Percentiles rank a stretch among this genome's conserved stretches.
These are phyloP conservation scores for Parelbella ahira DNA, from an alignment of 2,888 invertebrate species.

Conservation along the genomic window DNA sequence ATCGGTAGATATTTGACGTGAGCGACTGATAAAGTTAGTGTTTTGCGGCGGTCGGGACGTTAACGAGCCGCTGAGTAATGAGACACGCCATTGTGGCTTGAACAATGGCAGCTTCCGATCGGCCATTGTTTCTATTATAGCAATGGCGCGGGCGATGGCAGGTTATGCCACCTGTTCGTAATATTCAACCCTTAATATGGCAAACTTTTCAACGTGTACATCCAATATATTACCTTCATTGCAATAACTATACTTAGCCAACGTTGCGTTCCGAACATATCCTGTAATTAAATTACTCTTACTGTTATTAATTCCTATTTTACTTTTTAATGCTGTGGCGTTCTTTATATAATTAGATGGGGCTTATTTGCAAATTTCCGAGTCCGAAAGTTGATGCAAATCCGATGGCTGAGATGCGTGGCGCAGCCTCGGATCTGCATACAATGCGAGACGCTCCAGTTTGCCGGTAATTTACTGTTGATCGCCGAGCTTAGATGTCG, in stretches of 20 bases:
- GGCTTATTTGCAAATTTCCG: slow-evolving; percentile 58
- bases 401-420: slow-evolving; percentile 48
- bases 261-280: too few species aligned
- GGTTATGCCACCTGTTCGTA: slow-evolving; percentile 33
- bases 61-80: slow-evolving; percentile 78
- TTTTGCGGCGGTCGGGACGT: slow-evolving; percentile 65
- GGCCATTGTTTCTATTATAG: slow-evolving; percentile 74
- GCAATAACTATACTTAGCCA: background rate
- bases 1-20: slow-evolving; percentile 75
- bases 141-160: slow-evolving; percentile 37
- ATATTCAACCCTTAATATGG: slow-evolving; percentile 27
- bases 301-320: background rate
- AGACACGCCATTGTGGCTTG: slow-evolving; percentile 71
- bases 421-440: slow-evolving; percentile 60
- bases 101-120: slow-evolving; percentile 67
- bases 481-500: slow-evolving; percentile 65
- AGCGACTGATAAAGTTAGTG: slow-evolving; percentile 75
- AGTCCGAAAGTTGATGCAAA: slow-evolving; percentile 68
- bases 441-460: slow-evolving; percentile 72
- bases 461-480: slow-evolving; percentile 68
- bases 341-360: slow-evolving; percentile 40
- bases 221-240: background rate
- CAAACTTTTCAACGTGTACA: slow-evolving; percentile 17
- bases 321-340: slow-evolving; percentile 7
- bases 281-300: too few species aligned